Evolutionary conservation across 2,113 vertebrate genomes (phyloP), one percentile per base, ranked within the genome.

Genomic region (Gasterosteus aculeatus): DNA sequence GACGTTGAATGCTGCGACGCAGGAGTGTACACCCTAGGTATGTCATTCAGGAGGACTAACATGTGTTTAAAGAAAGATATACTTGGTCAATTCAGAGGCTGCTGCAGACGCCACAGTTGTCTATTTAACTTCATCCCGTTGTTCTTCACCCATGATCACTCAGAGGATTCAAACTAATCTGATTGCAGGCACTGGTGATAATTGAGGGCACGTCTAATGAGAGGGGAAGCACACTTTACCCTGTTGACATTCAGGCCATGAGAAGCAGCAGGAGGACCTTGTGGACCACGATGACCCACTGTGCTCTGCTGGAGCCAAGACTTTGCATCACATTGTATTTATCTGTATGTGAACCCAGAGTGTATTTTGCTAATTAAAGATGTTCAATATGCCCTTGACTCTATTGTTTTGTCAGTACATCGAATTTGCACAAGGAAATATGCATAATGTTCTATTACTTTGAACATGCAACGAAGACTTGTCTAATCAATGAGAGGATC

Each of bases 191-290:
- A 16, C 15, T 41, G 11, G 66, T 69, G 42, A 69, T 59, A 84
- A 80, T 33, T 58, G 59, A 80, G 71, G 56, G 51, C 33, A 56
- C 57, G 65, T 58, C 33, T 64, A 67, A 73, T 51, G 56, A 85
- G 47, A 79, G 44, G 2, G 2, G 76, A 78, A 49, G 26, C 18
- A 58, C 35, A 39, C 35, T 56, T 66, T 71, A 67, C 44, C 2
- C 31, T 57, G 22, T 54, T 49, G 39, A 11, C 62, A 65, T 67
- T n/a, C 7, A 41, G 72, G 35, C 57, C 41, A 61, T 51, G 53
- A 68, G 39, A 39, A 51, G 38, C 65, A 77, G 26, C 33, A 59
- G 35, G 38, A 31, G 7, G 26, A 51, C 15, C 53, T 42, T 60
- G 38, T 61, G 49, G 42, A 35, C 35, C 10, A 42, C 33, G 31